Evolutionary conservation across 2,888 invertebrate species (phyloP).

Genomic region (Caenorhabditis japonica): DNA sequence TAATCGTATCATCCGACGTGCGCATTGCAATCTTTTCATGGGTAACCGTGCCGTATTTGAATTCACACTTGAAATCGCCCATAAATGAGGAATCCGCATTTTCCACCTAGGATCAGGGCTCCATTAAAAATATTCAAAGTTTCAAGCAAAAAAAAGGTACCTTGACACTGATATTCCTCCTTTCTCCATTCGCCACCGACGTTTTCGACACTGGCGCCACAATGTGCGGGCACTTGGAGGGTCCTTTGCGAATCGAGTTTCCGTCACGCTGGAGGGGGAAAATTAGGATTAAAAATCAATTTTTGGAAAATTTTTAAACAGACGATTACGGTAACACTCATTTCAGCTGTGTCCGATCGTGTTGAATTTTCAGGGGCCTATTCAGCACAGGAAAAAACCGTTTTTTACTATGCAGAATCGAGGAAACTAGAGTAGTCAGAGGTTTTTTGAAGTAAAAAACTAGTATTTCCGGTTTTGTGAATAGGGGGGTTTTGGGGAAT

Average conservation of each 20-base stretch:
- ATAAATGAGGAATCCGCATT: constrained; percentile 74
- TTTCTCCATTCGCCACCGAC: constrained; percentile 78
- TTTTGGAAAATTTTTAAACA: background rate
- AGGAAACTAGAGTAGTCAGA: too few species aligned
- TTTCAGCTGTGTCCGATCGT: too few species aligned
- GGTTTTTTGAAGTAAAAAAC: too few species aligned
- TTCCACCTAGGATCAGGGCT: constrained; percentile 61
- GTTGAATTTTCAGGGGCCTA: too few species aligned
- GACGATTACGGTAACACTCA: too few species aligned
- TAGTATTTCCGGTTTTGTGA: too few species aligned
- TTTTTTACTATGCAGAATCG: too few species aligned
- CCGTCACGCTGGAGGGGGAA: constrained; percentile 65
- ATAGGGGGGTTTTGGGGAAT: too few species aligned
- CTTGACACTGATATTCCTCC: constrained; percentile 76
- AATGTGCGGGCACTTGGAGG: constrained; percentile 78
- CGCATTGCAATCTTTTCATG: constrained; percentile 63
- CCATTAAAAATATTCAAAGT: constrained; percentile 1
- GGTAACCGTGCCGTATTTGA: constrained; percentile 57
- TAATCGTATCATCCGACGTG: constrained; percentile 59
- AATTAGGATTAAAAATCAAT: background rate
- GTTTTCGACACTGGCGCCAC: constrained; percentile 68
- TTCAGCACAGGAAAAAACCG: too few species aligned
- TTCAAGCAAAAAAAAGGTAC: constrained; percentile 62
- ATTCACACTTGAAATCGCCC: constrained; percentile 76
- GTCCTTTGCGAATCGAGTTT: constrained; percentile 74